phyloP scores from a whole-genome alignment of 2,888 invertebrate species.

The Deilephila elpenor region DNA sequence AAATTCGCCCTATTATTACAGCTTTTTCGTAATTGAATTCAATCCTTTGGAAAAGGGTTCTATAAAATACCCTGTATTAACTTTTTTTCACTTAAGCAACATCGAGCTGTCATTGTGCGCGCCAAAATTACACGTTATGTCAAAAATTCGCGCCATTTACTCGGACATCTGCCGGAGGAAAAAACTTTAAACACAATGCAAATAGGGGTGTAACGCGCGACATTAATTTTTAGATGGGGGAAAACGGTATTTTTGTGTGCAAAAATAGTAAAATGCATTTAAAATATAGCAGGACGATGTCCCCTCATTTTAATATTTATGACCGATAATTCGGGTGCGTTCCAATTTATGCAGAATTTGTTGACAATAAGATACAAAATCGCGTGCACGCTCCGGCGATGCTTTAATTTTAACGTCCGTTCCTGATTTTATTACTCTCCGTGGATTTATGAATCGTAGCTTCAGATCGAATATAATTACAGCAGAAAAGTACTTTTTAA shows the following conservation, averaged over 20 bases:
- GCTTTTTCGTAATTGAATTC: constrained; percentile 79
- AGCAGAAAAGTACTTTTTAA: constrained; percentile 20
- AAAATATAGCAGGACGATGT: constrained; percentile 72
- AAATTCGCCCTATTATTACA: constrained; percentile 73
- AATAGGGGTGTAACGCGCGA: constrained; percentile 75
- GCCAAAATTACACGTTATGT: constrained; percentile 79
- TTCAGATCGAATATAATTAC: constrained; percentile 20
- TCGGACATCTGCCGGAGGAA: constrained; percentile 75
- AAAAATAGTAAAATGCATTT: constrained; percentile 79
- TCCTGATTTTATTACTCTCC: constrained; percentile 64
- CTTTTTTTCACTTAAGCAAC: constrained; percentile 56
- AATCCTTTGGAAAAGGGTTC: constrained; percentile 84
- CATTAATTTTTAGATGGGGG: constrained; percentile 80
- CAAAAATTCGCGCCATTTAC: constrained; percentile 84
- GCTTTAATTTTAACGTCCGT: constrained; percentile 46
- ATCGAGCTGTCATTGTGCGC: constrained; percentile 70
- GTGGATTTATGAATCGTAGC: constrained; percentile 45
- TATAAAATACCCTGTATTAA: constrained; percentile 73
- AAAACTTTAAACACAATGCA: constrained; percentile 81
- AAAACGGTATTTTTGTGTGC: constrained; percentile 74
- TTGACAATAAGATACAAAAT: constrained; percentile 47
- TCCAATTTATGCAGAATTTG: constrained; percentile 24
- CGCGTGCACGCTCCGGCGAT: constrained; percentile 34
- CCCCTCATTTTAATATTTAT: constrained; percentile 80
- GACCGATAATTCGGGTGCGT: constrained; percentile 48